These are phyloP conservation scores for Corythoichthys haematopterus DNA, from an alignment of 2,113 vertebrate genomes.

Conservation along the genomic window DNA sequence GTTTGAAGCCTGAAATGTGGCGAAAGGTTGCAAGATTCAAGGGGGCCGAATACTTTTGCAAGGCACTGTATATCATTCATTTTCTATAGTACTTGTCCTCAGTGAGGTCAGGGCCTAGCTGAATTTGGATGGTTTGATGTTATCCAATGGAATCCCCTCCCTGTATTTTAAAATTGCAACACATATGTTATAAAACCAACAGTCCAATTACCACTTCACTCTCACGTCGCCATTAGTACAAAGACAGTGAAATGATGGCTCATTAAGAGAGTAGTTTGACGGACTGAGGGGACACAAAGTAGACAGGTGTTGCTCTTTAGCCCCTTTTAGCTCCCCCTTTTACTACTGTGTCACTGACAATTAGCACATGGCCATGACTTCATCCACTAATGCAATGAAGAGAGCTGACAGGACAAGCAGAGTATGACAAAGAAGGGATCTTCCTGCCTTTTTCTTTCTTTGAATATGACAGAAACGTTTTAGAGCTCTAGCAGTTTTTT, in stretches of 20 bases:
- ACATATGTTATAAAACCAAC: slow-evolving; percentile 1
- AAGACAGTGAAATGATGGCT: background rate
- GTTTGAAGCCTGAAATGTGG: no score
- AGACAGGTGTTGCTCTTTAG: slow-evolving; percentile 41
- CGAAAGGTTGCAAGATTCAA: no score
- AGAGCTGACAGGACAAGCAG: slow-evolving; percentile 33
- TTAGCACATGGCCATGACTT: slow-evolving; percentile 62
- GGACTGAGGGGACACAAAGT: slow-evolving; percentile 13
- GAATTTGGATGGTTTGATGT: no score
- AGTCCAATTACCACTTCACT: background rate
- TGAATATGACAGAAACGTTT: background rate
- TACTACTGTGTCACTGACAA: slow-evolving; percentile 46
- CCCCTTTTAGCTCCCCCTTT: slow-evolving; percentile 15
- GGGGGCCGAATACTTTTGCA: no score
- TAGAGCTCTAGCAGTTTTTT: no score
- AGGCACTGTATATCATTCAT: no score
- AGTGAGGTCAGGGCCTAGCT: no score
- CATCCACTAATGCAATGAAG: slow-evolving; percentile 60
- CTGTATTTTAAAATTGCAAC: background rate
- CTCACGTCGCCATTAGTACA: slow-evolving; percentile 14
- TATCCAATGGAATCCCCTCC: no score
- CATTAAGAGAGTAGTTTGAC: background rate
- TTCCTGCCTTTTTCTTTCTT: slow-evolving; percentile 5
- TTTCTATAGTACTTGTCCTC: no score
- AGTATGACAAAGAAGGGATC: slow-evolving; percentile 24